These are phyloP conservation scores for Myodes glareolus DNA, from an alignment of 2,113 vertebrate genomes.

Conservation along the genomic window DNA sequence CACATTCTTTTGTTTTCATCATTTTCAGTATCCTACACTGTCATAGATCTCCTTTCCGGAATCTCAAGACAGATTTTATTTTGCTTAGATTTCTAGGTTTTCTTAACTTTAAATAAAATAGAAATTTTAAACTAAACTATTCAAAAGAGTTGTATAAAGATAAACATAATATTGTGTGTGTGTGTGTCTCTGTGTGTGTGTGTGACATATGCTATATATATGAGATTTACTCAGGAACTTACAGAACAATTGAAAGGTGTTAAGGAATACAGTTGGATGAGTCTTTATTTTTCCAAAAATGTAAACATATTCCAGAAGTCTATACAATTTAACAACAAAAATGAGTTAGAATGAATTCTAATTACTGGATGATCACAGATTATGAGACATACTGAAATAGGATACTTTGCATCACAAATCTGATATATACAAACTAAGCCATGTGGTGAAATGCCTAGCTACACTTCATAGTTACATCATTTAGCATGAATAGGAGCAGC, in stretches of 20 bases:
- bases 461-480: constrained; percentile 14
- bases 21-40: constrained; percentile 45
- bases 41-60: background rate
- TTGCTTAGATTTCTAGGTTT: background rate
- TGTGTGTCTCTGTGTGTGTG: too few relatives aligned
- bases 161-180: background rate
- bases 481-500: background rate
- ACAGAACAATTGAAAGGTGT: background rate
- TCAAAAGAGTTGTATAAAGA: background rate
- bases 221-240: background rate
- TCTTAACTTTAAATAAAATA: background rate
- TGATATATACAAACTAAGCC: background rate
- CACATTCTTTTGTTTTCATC: background rate
- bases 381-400: background rate
- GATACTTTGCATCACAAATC: background rate
- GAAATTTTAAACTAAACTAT: background rate
- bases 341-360: background rate
- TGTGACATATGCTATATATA: too few relatives aligned
- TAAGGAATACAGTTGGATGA: constrained; percentile 3
- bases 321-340: background rate
- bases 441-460: background rate
- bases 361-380: background rate
- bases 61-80: constrained; percentile 24
- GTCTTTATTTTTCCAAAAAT: constrained; percentile 3
- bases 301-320: background rate